phyloP scores from a whole-genome alignment of 1,140 invertebrate species.

The Ganaspis sp. region DNA sequence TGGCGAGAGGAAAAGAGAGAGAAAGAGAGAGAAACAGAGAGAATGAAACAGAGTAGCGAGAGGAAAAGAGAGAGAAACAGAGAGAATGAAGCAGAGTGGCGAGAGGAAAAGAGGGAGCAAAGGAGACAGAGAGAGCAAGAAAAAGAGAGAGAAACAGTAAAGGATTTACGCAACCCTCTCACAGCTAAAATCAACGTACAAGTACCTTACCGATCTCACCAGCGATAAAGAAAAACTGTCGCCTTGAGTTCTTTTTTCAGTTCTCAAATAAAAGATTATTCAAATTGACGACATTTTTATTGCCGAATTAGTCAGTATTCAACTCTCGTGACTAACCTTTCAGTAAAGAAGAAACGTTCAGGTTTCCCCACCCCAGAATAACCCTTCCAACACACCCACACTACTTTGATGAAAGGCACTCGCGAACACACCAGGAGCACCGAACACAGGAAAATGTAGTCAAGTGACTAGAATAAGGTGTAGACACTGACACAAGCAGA shows the following conservation, averaged over 20 bases:
- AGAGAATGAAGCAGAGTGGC: constrained; percentile 36
- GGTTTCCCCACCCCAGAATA: constrained; percentile 5
- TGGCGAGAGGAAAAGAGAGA: constrained; percentile 37
- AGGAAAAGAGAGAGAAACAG: constrained; percentile 33
- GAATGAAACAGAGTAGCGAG: too few species aligned
- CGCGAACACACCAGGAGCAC: constrained; percentile 37
- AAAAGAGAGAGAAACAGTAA: constrained; percentile 44
- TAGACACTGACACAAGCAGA: constrained; percentile 32
- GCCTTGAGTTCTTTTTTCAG: constrained; percentile 20
- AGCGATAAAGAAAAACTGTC: constrained; percentile 52
- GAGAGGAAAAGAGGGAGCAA: constrained; percentile 32
- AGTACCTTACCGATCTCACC: constrained; percentile 55
- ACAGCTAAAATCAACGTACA: constrained; percentile 60
- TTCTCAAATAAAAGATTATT: not conserved
- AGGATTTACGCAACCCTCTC: constrained; percentile 72
- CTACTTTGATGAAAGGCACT: constrained; percentile 13
- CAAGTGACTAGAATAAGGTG: not conserved
- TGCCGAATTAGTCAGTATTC: not conserved
- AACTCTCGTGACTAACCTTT: constrained; percentile 33
- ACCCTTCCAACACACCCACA: constrained; percentile 31
- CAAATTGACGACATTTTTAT: not conserved
- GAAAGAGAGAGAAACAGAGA: too few species aligned
- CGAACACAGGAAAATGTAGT: not conserved
- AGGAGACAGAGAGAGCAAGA: constrained; percentile 39
- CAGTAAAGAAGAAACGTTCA: constrained; percentile 39